Conservation (phyloP, 2,888 invertebrate genomes). For the Plusia festucae region DNA sequence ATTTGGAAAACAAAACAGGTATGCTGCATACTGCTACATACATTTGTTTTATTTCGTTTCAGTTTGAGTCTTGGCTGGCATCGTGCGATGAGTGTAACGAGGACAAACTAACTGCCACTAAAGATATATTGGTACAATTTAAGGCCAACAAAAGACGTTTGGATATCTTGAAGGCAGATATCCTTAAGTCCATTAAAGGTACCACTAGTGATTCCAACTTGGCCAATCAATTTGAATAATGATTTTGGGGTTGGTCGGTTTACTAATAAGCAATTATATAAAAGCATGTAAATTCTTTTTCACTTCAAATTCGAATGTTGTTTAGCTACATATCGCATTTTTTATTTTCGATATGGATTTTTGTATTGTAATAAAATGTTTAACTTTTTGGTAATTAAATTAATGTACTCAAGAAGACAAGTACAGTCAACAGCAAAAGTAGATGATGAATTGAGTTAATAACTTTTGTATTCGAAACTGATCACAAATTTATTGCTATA, state of each 20-base stretch:
- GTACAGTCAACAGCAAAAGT: no score
- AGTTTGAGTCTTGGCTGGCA: conserved; percentile 78
- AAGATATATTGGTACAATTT: conserved; percentile 58
- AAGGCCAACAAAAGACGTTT: conserved; percentile 71
- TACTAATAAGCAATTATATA: conserved; percentile 15
- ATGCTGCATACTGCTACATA: background rate
- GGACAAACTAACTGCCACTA: conserved; percentile 61
- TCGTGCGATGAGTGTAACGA: conserved; percentile 71
- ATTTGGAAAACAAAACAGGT: background rate
- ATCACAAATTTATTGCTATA: no score
- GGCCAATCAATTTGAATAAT: conserved; percentile 24
- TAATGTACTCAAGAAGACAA: no score
- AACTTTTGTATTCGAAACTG: no score
- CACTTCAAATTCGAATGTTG: no score
- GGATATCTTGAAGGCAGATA: conserved; percentile 67
- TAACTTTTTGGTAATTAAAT: no score
- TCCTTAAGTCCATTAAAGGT: conserved; percentile 67
- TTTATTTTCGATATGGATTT: no score
- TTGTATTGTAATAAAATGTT: no score
- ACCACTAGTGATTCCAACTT: conserved; percentile 41
- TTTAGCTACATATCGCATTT: no score
- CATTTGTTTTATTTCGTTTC: conserved; percentile 40
- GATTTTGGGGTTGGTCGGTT: conserved; percentile 34
- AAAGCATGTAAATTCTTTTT: no score
- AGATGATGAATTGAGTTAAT: no score